Evolutionary conservation across 92 coral and sea anemone genomes (phyloP), one percentile per base, ranked within the genome.

Genomic region (Palythoa caribaeorum): DNA sequence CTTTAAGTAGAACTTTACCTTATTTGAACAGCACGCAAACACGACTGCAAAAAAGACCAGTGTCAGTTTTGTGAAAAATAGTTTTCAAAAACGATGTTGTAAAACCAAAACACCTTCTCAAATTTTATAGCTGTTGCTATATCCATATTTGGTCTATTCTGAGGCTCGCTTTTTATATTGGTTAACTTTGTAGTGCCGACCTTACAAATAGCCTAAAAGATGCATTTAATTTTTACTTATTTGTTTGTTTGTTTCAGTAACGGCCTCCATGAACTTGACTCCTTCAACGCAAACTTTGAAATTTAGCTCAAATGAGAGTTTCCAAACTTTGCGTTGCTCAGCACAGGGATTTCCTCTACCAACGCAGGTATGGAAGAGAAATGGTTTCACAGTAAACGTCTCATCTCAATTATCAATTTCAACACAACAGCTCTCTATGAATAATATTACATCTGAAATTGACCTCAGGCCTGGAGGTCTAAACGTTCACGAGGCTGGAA

Each of bases 401-500:
- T 20, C 40, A 8, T 77, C 81, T 2, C 81, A 77, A 9, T 1
- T 77, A 38, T 51, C 47, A 9, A 16, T 77, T 16, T 20, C 13
- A 11, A 77, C 9, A 28, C 60, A 77, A 77, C n/a, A 16, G 50
- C 38, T 77, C 39, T 10, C 40, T 53, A 39, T 28, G 14, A 77
- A 2, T 16, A 77, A 52, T 53, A 53, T 19, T 0, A 77, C 81
- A 21, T 53, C 66, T 28, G 65, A 52, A 52, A 28, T 77, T 28
- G 81, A 77, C 47, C 81, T 77, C 47, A 52, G 62, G 21, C 81
- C 66, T 21, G 81, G 66, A 16, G 81, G 66, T 12, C 6, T 77
- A n/a, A 53, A 77, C 37, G 21, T 77, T 37, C 9, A 53, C 17
- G 81, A 77, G n/a, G 81, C 65, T 20, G 81, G 81, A 28, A 77